Percentiles rank a stretch among this genome's conserved stretches.
phyloP scores from a whole-genome alignment of 30 jellyfish, hydroid and myxozoan species.

The Aurelia sp. region DNA sequence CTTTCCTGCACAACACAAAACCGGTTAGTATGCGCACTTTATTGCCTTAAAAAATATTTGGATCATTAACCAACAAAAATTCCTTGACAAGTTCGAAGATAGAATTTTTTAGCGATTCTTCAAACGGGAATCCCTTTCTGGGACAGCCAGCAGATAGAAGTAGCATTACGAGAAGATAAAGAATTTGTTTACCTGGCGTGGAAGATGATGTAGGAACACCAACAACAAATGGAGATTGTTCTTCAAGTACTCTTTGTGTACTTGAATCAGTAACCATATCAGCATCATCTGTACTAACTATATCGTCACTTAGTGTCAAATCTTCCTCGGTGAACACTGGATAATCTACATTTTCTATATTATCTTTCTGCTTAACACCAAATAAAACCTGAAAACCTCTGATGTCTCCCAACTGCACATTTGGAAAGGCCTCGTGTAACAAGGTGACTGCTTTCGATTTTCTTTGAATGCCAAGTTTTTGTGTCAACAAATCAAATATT shows the following conservation, averaged over 20 bases:
- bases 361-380: constrained; percentile 46
- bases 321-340: constrained; percentile 67
- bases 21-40: too few relatives aligned
- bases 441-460: constrained; percentile 25
- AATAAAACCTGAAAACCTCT: constrained; percentile 54
- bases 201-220: not conserved
- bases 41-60: too few relatives aligned
- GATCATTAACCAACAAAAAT: too few relatives aligned
- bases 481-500: constrained; percentile 34
- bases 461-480: constrained; percentile 56
- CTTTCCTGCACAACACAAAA: too few relatives aligned
- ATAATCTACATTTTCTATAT: constrained; percentile 9
- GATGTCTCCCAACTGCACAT: constrained; percentile 47
- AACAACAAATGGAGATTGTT: constrained; percentile 2
- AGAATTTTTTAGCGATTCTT: too few relatives aligned
- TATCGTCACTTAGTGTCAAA: constrained; percentile 19
- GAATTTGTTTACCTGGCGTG: not conserved
- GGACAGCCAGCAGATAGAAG: too few relatives aligned
- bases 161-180: too few relatives aligned
- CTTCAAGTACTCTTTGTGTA: constrained; percentile 11
- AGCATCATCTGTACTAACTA: constrained; percentile 27
- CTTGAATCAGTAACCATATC: not conserved
- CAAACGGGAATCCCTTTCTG: too few relatives aligned
- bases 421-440: constrained; percentile 63
- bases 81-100: too few relatives aligned